These are phyloP conservation scores for Oceanites oceanicus DNA, from an alignment of 2,113 vertebrate species.

Conservation along the genomic window DNA sequence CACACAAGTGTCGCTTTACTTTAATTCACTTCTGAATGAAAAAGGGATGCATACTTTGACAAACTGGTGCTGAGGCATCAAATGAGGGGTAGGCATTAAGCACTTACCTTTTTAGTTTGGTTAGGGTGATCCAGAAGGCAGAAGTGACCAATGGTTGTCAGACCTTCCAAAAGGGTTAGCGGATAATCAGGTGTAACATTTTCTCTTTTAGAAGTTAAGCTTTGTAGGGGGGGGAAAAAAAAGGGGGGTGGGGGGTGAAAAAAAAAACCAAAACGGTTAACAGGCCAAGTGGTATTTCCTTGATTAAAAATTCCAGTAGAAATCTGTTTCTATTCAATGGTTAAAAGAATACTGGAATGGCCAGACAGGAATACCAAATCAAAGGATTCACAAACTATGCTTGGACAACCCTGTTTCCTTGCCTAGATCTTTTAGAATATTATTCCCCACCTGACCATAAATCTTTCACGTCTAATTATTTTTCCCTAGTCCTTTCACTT, in stretches of 20 bases:
- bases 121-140: constrained; percentile 87
- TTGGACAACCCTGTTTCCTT: neutral
- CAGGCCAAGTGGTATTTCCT: neutral
- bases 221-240: constrained; percentile 25
- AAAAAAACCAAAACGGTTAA: neutral
- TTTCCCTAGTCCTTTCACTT: neutral
- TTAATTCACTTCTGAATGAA: neutral
- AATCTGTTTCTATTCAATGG: neutral
- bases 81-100: neutral
- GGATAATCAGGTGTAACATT: constrained; percentile 96
- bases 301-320: neutral
- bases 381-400: neutral
- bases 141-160: constrained; percentile 91
- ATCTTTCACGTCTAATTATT: neutral
- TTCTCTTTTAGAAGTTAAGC: constrained; percentile 82
- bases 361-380: neutral
- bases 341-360: neutral
- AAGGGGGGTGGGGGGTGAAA: neutral
- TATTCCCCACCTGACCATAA: neutral
- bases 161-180: constrained; percentile 91
- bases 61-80: accelerated
- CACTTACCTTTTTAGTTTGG: constrained; percentile 82
- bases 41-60: neutral
- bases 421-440: neutral
- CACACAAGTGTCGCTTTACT: neutral